A percentile compares a stretch with the other conserved stretches of the same genome.
phyloP scores from a whole-genome alignment of 2,888 invertebrate genomes.

The Cheilosia vernalis region DNA sequence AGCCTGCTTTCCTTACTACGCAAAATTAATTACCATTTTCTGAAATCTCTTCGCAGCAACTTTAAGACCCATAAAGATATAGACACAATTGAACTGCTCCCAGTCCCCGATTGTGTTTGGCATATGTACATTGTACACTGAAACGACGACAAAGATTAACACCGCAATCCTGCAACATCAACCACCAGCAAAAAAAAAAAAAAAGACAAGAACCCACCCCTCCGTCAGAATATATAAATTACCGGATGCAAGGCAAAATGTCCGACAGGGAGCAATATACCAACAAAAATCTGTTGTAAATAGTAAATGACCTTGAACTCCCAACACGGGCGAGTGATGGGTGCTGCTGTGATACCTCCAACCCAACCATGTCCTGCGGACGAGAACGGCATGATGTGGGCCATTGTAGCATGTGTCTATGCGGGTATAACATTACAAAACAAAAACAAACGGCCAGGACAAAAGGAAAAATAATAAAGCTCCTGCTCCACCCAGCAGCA shows the following conservation, averaged over 20 bases:
- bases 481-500: constrained; percentile 49
- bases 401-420: constrained; percentile 42
- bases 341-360: constrained; percentile 34
- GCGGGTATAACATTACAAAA: constrained; percentile 42
- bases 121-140: constrained; percentile 5
- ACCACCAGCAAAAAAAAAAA: constrained; percentile 25
- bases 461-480: constrained; percentile 32
- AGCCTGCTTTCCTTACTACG: background rate
- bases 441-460: constrained; percentile 71
- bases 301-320: constrained; percentile 82
- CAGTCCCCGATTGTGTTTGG: background rate
- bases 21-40: constrained; percentile 53
- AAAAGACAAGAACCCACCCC: constrained; percentile 24
- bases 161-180: constrained; percentile 32
- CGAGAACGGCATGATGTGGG: background rate
- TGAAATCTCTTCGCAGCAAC: constrained; percentile 36
- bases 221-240: constrained; percentile 36
- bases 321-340: constrained; percentile 75
- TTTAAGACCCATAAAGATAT: constrained; percentile 13
- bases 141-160: constrained; percentile 17
- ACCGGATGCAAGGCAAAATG: constrained; percentile 56
- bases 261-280: constrained; percentile 56
- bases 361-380: background rate
- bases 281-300: constrained; percentile 78
- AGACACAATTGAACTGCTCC: constrained; percentile 19